Evolutionary conservation across 2,113 vertebrate genomes (phyloP), one percentile per base, ranked within the genome.

Genomic region (Halichoerus grypus): DNA sequence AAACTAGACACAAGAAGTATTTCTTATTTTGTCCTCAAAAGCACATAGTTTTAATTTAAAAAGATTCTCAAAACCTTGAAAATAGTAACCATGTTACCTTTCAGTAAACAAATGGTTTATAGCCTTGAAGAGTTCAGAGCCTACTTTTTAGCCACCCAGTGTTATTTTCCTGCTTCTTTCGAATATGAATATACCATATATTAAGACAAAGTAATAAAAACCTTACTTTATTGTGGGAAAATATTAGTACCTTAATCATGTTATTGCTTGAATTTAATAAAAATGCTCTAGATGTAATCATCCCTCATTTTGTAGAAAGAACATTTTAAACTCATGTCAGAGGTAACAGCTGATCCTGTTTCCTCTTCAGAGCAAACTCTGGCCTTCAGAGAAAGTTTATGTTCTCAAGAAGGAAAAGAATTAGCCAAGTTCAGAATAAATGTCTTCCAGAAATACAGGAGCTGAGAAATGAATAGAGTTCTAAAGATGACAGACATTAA

Each of bases 191-290:
- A 80, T 88, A 15, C 42, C 39, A 76, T 93, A 87, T 67, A 10
- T 36, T 67, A 91, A 53, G 61, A 96, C 26, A 88, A 49, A 81
- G 13, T 79, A 88, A 97, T 59, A 67, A 81, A 85, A 83, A 65
- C 33, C 1, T 72, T 95, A 95, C 16, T 80, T 85, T 61, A 67
- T 39, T 55, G 19, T 69, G 77, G 39, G 65, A 91, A 93, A 95
- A 86, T 26, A 82, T 67, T 55, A 94, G 82, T 80, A 49, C 19
- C 5, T 74, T 84, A 96, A 96, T 95, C 28, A 63, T 28, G 4
- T 71, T 63, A 91, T 95, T 93, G 21, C 82, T 91, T 90, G 55
- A 96, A 79, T 95, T 79, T 88, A 93, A 92, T 92, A 46, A 74
- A 92, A 86, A 59, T 72, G 53, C 4, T 31, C 46, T 84, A 80